Evolutionary conservation across 1,140 invertebrate species (phyloP).

Genomic region (Vanessa tameamea): DNA sequence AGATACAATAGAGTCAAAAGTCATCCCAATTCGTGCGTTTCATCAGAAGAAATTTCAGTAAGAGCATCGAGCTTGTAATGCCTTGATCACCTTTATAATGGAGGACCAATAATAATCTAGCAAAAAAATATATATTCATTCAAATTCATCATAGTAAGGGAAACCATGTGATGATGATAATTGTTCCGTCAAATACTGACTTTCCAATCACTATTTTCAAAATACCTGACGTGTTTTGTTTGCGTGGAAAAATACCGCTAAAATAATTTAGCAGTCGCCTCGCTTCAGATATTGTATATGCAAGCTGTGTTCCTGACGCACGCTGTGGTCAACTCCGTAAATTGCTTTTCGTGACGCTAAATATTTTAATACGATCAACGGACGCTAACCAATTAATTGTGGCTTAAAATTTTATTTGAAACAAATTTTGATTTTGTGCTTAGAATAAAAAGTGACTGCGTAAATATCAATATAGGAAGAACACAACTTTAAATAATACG

Average conservation of each 20-base stretch:
- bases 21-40: too few relatives aligned
- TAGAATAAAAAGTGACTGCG: too few relatives aligned
- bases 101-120: too few relatives aligned
- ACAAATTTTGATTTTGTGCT: not conserved
- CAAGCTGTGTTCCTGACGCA: conserved; percentile 8
- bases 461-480: too few relatives aligned
- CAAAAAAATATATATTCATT: too few relatives aligned
- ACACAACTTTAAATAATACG: too few relatives aligned
- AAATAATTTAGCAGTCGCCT: conserved; percentile 13
- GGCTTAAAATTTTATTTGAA: conserved; percentile 52
- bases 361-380: conserved; percentile 63
- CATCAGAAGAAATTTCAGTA: too few relatives aligned
- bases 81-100: too few relatives aligned
- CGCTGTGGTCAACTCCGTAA: conserved; percentile 56
- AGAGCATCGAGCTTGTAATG: too few relatives aligned
- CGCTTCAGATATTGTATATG: conserved; percentile 8
- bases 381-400: conserved; percentile 67
- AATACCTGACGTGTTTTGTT: conserved; percentile 13
- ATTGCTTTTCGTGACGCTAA: conserved; percentile 70
- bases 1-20: too few relatives aligned
- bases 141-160: not conserved
- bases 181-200: conserved; percentile 4
- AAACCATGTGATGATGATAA: not conserved
- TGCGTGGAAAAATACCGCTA: conserved; percentile 4
- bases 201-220: conserved; percentile 5